Conservation (phyloP, 2,113 vertebrate genomes). For the Callopanchax toddi region DNA sequence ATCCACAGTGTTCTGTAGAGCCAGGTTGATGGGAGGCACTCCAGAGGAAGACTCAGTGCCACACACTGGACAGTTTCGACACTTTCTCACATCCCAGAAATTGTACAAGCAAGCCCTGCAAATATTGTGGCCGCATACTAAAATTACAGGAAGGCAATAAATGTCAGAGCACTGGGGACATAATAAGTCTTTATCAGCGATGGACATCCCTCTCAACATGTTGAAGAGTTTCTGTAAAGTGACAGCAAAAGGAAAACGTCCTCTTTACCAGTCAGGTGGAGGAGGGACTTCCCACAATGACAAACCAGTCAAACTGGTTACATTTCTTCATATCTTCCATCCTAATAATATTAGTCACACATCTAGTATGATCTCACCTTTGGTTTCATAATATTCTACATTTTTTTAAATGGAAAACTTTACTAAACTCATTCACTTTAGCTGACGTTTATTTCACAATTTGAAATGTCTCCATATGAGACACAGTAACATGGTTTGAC, state of each 20-base stretch:
- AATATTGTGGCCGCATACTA: slow-evolving; percentile 68
- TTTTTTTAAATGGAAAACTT: neutral
- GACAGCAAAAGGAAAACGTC: neutral
- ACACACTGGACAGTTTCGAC: slow-evolving; percentile 69
- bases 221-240: neutral
- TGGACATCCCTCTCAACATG: neutral
- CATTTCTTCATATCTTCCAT: neutral
- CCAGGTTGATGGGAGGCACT: slow-evolving; percentile 72
- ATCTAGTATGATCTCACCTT: neutral
- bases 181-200: slow-evolving; percentile 41
- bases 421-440: slow-evolving; percentile 5
- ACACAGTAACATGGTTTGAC: slow-evolving; percentile 43
- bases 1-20: slow-evolving; percentile 65
- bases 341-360: neutral
- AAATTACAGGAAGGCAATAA: slow-evolving; percentile 51
- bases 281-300: neutral
- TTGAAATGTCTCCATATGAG: slow-evolving; percentile 39
- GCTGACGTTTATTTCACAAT: slow-evolving; percentile 56
- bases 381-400: no score
- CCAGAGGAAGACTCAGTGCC: slow-evolving; percentile 11
- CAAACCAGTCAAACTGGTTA: slow-evolving; percentile 56
- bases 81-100: slow-evolving; percentile 68
- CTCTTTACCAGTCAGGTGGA: neutral
- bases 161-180: slow-evolving; percentile 66
- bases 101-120: slow-evolving; percentile 64